These are phyloP conservation scores for Chamaetylas fuelleborni DNA, from an alignment of 2,113 vertebrate genomes.

Conservation along the genomic window DNA sequence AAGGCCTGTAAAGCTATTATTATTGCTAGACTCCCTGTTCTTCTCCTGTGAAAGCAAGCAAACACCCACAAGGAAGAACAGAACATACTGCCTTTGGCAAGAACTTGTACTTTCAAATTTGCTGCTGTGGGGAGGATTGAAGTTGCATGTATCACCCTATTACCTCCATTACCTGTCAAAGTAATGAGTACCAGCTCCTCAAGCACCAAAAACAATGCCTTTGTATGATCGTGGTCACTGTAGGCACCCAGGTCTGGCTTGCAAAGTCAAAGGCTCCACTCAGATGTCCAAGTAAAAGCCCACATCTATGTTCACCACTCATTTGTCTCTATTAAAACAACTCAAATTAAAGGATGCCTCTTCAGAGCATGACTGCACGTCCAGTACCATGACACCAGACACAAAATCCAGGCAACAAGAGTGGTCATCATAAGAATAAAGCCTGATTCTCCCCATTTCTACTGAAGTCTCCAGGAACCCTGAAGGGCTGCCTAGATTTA, in stretches of 20 bases:
- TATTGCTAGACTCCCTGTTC: background rate
- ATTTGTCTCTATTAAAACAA: background rate
- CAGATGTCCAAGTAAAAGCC: background rate
- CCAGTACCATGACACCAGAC: background rate
- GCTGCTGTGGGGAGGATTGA: background rate
- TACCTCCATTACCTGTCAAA: background rate
- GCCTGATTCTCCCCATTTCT: background rate
- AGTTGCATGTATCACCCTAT: background rate
- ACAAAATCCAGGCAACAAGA: background rate
- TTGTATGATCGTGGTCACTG: background rate
- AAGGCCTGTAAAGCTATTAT: background rate
- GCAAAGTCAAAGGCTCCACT: background rate
- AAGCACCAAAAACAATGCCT: background rate
- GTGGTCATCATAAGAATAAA: background rate
- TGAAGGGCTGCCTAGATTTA: background rate
- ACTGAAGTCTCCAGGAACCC: background rate
- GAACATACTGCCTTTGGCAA: background rate
- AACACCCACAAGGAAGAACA: background rate
- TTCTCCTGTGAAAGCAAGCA: background rate
- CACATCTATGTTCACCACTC: background rate
- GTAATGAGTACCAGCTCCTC: background rate
- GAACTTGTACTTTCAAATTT: background rate
- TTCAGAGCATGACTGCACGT: background rate
- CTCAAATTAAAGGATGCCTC: background rate
- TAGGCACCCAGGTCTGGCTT: background rate